Evolutionary conservation across 2,113 vertebrate genomes (phyloP), one percentile per base, ranked within the genome.

Genomic region (Ophiodon elongatus): DNA sequence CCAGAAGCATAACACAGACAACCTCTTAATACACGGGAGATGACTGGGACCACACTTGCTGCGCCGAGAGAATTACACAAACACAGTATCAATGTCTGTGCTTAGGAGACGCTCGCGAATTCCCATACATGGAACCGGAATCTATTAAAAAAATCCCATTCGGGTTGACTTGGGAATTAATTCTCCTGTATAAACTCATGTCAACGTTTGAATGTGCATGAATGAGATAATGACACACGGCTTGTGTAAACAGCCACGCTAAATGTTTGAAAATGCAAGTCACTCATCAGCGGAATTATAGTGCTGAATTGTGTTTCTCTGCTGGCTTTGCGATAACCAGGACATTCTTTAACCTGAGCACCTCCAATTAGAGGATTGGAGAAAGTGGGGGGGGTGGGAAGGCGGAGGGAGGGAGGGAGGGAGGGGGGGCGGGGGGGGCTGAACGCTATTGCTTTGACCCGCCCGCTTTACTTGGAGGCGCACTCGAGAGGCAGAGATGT

Each of bases 311-410:
- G 91, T 89, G 86, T 71, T 91, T 85, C 91, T 93, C 92, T 94
- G 93, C 87, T 31, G 81, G 93, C 89, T 93, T 94, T 90, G 89
- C 85, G 92, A 95, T 95, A 95, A 95, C 93, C 88, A 63, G 74
- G 85, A 91, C 90, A 88, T 94, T 93, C 89, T 94, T 92, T 95
- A 95, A 94, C 94, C 95, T 90, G 82, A 82, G 91, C 92, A 94
- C 93, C 92, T 92, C 91, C 93, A 95, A 95, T 95, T 95, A 95
- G 92, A 89, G 73, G 76, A 80, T 59, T 71, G 86, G 80, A 81
- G 79, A 83, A 74, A 85, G 23, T 76, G 27, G 56, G 45, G 56
- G 13, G 7, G 45, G 63, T n/a, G 4, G 27, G 73, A 43, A 10
- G 41, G 25, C 5, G 33, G 8, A n/a, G n/a, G n/a, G n/a, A n/a